phyloP scores from a whole-genome alignment of 2,797 vertebrate genomes.

The Miichthys miiuy region DNA sequence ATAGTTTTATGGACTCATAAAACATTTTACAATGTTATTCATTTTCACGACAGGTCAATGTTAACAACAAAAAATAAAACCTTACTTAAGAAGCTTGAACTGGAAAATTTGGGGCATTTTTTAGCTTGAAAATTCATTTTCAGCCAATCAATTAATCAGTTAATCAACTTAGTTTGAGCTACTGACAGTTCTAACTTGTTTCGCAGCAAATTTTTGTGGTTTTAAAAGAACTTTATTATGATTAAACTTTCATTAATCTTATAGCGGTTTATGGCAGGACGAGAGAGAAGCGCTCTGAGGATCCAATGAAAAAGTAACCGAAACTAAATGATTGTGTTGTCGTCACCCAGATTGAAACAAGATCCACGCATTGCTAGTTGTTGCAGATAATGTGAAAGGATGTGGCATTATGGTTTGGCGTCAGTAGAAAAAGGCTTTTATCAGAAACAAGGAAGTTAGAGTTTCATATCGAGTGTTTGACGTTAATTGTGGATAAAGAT shows the following conservation, averaged over 20 bases:
- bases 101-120: no score
- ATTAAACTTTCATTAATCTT: neutral
- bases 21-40: neutral
- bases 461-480: neutral
- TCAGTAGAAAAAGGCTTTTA: accelerated
- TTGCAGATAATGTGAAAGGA: neutral
- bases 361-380: accelerated
- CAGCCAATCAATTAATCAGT: neutral
- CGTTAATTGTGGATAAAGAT: neutral
- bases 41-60: neutral
- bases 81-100: neutral
- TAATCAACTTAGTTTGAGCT: neutral
- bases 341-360: neutral
- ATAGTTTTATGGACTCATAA: neutral
- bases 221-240: neutral
- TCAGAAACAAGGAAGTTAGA: neutral
- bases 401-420: neutral
- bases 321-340: neutral
- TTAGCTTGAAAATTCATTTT: neutral
- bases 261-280: neutral
- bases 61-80: neutral
- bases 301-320: neutral
- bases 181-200: neutral
- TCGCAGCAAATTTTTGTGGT: neutral
- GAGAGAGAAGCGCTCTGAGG: neutral